phyloP scores from a whole-genome alignment of 2,797 vertebrate species.

The Anguilla megastoma region DNA sequence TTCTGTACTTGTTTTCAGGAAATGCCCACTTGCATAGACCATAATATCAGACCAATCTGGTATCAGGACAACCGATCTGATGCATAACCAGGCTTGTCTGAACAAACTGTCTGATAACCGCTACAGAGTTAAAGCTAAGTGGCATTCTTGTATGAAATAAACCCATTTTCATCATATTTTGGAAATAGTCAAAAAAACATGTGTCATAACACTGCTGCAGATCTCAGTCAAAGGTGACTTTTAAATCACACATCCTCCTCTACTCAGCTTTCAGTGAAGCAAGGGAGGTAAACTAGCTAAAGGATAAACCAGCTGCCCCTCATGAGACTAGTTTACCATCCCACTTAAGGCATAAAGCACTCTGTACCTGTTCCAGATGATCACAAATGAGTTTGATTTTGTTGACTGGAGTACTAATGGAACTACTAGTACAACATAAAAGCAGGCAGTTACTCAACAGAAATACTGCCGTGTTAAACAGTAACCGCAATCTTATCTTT shows the following conservation, averaged over 20 bases:
- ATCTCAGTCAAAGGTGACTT: background rate
- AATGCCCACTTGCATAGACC: background rate
- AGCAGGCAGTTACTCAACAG: background rate
- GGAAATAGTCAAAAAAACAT: background rate
- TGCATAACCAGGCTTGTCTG: too few species aligned
- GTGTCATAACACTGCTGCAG: background rate
- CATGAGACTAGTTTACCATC: background rate
- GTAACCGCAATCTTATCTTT: slow-evolving; percentile 33
- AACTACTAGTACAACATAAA: background rate
- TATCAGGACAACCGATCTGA: too few species aligned
- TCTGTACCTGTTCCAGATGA: background rate
- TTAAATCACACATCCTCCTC: background rate
- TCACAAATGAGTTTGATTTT: background rate
- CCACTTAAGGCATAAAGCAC: background rate
- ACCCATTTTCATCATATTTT: background rate
- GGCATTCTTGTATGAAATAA: background rate
- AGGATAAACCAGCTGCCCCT: too few species aligned
- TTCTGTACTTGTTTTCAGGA: background rate
- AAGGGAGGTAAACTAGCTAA: background rate
- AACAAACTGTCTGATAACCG: background rate
- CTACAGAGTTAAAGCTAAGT: background rate
- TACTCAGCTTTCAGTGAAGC: background rate
- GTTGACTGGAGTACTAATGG: background rate
- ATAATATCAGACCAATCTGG: too few species aligned
- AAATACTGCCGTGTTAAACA: background rate